Base-by-base conservation (phyloP, 2,888 invertebrate genomes). In the Meloe dianella region DNA sequence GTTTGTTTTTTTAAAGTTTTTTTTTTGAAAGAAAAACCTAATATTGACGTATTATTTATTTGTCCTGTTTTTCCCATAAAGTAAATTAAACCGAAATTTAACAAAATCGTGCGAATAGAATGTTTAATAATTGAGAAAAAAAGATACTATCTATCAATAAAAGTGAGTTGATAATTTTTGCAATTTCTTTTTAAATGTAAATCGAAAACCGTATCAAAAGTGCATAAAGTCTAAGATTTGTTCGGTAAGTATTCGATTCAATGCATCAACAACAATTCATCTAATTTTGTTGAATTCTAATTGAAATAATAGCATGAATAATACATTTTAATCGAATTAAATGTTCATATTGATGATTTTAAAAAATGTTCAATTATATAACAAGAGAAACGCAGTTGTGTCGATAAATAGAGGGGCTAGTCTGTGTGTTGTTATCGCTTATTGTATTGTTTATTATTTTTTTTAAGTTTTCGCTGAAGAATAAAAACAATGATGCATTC, bases 251-350 rank as follows among this genome's bases (percentile, higher is more conserved):
- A 17, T 10, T 32, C 32, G 5, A 6, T 8, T 9, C 32, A 32
- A 32, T n/a, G n/a, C 32, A 32, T 3, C 27, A 27, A 27, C 27
- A 27, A 27, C 41, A n/a, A 3, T 41, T 41, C 17, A n/a, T n/a
- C 17, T 41, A 22, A 51, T 51, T 54, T 54, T 3, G 20, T 47
- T 22, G n/a, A n/a, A 20, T 47, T 17, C 17, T 7, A 41, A 6
- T 47, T 47, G 20, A 47, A 47, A 20, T 47, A 20, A 47, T 47
- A 10, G 20, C 9, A 8, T 20, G 20, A 47, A 54, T 54, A 24
- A 54, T 54, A 24, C 12, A 54, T 54, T 54, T 54, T 54, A 54
- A 54, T 54, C 9, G 22, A 54, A 27, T 54, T 7, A 27, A 54
- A 54, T 27, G 24, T 6, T 24, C 12, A 4, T 54, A 54, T 54